Evolutionary conservation across 2,888 invertebrate genomes (phyloP).

Genomic region (Mythimna pallens): DNA sequence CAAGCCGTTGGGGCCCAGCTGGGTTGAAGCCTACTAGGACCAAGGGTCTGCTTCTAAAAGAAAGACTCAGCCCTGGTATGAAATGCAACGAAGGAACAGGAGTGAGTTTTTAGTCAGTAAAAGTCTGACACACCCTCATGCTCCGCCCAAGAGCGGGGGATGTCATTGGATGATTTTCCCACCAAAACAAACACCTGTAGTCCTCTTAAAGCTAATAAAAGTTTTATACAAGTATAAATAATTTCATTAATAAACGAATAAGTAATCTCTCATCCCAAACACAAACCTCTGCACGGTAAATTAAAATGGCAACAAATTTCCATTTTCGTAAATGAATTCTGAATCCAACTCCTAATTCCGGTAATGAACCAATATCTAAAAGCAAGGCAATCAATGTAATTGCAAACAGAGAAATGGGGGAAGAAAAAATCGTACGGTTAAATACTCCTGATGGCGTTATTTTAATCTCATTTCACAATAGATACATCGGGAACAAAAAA

Average conservation of each 20-base stretch:
- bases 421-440: constrained; percentile 42
- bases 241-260: constrained; percentile 42
- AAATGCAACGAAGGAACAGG: no score
- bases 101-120: no score
- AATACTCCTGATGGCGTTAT: constrained; percentile 56
- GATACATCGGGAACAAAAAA: constrained; percentile 62
- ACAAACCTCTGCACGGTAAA: constrained; percentile 31
- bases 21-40: no score
- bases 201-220: constrained; percentile 11
- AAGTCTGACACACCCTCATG: no score
- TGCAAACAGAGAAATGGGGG: constrained; percentile 40
- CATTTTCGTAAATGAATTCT: constrained; percentile 46
- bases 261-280: constrained; percentile 47
- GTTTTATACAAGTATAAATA: constrained; percentile 9
- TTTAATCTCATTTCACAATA: constrained; percentile 61
- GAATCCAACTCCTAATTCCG: constrained; percentile 58
- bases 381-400: constrained; percentile 63
- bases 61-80: no score
- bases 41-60: no score
- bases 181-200: no score
- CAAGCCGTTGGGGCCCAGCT: no score
- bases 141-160: no score
- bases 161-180: no score
- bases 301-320: constrained; percentile 56
- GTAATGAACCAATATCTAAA: constrained; percentile 63